These are phyloP conservation scores for Lutraria lutraria DNA, from an alignment of 2,888 invertebrate species.

Conservation along the genomic window DNA sequence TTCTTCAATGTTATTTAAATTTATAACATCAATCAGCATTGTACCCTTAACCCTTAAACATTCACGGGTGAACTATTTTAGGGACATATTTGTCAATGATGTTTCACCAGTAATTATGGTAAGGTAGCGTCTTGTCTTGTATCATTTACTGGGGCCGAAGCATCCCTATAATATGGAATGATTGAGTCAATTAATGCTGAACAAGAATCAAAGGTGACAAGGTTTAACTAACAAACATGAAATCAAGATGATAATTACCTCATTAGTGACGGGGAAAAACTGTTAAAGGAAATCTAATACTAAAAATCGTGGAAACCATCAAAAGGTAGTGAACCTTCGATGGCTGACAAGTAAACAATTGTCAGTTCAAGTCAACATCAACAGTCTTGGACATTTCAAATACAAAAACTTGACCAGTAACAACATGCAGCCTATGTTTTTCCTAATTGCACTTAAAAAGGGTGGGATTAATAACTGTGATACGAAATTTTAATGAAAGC, in stretches of 20 bases:
- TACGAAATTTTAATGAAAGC: no score
- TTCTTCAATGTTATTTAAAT: no score
- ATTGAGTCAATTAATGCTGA: background rate
- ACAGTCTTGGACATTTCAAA: background rate
- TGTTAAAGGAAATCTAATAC: background rate
- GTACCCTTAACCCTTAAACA: background rate
- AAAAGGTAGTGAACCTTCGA: background rate
- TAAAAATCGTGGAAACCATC: background rate
- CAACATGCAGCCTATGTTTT: no score
- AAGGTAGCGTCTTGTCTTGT: background rate
- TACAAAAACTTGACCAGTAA: background rate
- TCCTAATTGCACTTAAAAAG: no score
- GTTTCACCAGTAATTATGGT: background rate
- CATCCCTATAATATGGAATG: background rate
- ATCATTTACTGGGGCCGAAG: background rate
- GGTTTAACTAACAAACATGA: conserved; percentile 13
- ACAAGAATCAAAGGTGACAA: background rate
- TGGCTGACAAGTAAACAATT: background rate
- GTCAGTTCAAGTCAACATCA: background rate
- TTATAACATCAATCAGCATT: no score
- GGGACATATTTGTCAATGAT: background rate
- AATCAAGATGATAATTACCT: conserved; percentile 13
- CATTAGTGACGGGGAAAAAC: background rate
- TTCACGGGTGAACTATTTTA: background rate
- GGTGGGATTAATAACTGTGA: no score